Evolutionary conservation across 2,113 vertebrate genomes (phyloP).

Genomic region (Myotis lucifugus): DNA sequence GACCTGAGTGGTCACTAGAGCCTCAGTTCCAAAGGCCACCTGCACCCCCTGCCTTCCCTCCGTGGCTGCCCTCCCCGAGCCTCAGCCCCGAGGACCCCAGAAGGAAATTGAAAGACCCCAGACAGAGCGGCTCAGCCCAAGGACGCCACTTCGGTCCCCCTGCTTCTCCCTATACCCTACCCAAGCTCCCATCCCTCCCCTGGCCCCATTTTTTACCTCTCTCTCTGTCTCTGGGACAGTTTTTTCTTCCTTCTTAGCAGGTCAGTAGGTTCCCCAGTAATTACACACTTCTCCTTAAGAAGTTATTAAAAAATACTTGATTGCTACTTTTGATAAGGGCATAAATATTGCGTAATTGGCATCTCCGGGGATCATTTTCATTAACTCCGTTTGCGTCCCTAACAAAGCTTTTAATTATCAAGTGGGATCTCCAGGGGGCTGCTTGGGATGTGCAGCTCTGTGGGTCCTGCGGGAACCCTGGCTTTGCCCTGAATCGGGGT

Average conservation of each 20-base stretch:
- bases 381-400: conserved; percentile 78
- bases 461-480: conserved; percentile 52
- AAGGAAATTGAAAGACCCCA: conserved; percentile 40
- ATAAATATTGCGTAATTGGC: conserved; percentile 82
- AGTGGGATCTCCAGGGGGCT: conserved; percentile 76
- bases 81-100: not conserved
- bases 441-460: conserved; percentile 10
- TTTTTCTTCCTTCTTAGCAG: conserved; percentile 75
- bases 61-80: not conserved
- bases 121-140: not conserved
- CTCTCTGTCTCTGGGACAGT: conserved; percentile 51
- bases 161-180: not conserved
- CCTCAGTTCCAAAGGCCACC: not conserved
- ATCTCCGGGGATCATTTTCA: conserved; percentile 79
- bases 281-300: conserved; percentile 82
- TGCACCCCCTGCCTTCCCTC: not conserved
- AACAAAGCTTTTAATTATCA: conserved; percentile 77
- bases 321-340: conserved; percentile 81
- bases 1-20: not conserved
- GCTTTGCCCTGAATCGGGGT: conserved; percentile 59
- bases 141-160: not conserved
- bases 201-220: conserved; percentile 63
- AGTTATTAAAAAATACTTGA: conserved; percentile 83
- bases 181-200: not conserved
- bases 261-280: conserved; percentile 76